phyloP scores from a whole-genome alignment of 1,140 invertebrate genomes.

The Drosophila nannoptera region DNA sequence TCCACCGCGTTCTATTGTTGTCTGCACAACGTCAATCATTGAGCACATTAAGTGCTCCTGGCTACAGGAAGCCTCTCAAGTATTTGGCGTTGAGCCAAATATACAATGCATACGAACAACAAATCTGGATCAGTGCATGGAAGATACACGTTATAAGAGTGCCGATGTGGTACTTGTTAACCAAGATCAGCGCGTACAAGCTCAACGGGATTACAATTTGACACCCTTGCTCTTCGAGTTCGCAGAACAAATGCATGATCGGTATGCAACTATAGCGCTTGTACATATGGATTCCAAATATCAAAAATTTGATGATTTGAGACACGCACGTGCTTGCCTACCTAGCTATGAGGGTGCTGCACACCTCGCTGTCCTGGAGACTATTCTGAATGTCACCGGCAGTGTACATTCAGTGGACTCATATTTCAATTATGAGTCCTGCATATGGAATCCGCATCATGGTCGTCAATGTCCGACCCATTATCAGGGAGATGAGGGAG shows the following conservation, averaged over 20 bases:
- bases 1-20: slow-evolving; percentile 82
- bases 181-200: slow-evolving; percentile 82
- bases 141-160: slow-evolving; percentile 81
- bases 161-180: slow-evolving; percentile 84
- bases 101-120: slow-evolving; percentile 83
- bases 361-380: slow-evolving; percentile 83
- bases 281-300: slow-evolving; percentile 83
- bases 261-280: slow-evolving; percentile 85
- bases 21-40: slow-evolving; percentile 84
- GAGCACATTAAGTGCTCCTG: slow-evolving; percentile 87
- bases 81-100: slow-evolving; percentile 86
- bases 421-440: slow-evolving; percentile 83
- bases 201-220: slow-evolving; percentile 82
- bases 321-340: slow-evolving; percentile 85
- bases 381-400: slow-evolving; percentile 80
- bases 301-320: slow-evolving; percentile 82
- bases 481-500: slow-evolving; percentile 82
- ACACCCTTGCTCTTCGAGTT: slow-evolving; percentile 85
- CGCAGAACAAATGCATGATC: slow-evolving; percentile 81
- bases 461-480: slow-evolving; percentile 59
- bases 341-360: slow-evolving; percentile 84
- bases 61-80: slow-evolving; percentile 84
- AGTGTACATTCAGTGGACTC: slow-evolving; percentile 70
- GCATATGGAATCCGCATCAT: slow-evolving; percentile 80
- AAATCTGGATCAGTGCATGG: slow-evolving; percentile 83